Base-by-base conservation (phyloP, 2,888 invertebrate genomes). In the Leptopilina myrica region DNA sequence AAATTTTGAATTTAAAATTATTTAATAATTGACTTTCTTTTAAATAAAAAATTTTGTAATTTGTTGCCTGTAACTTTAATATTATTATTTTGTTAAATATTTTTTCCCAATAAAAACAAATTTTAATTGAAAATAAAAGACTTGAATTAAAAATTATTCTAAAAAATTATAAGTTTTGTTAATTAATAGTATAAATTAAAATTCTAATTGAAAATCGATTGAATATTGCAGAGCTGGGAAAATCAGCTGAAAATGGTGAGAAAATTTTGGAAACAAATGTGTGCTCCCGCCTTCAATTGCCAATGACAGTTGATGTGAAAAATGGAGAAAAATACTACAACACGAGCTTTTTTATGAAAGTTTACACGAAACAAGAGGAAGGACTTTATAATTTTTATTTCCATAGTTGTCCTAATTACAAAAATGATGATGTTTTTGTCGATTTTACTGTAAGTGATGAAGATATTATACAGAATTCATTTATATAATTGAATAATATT, bases 311-410 rank as follows among this genome's bases (percentile, higher is more conserved):
- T 80, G 91, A 92, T 76, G 92, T 92, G 0, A 89, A 92, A 5
- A 92, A 94, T 80, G 94, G 93, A 7, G 93, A 92, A 81, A 93
- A 93, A 76, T 95, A 93, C 86, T 95, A 94, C 86, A 95, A 95
- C 86, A 93, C 95, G 0, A 95, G 94, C 87, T 98, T 98, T 89
- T 94, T 95, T 2, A 94, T 98, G 92, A 94, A 94, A 84, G 95
- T 98, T 77, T 94, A 94, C 0, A 95, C 94, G 4, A 93, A 95
- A 64, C 93, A 94, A 64, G 97, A 98, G 87, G 97, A 98, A 91
- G 99, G 99, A 0, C 93, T 98, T 4, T 99, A 99, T 92, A 98
- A 97, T 92, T 93, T 99, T 75, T 98, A 97, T 90, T 98, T 98
- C 91, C 98, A 99, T 92, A 98, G 97, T 90, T 99, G 99, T 92